Evolutionary conservation across 2,888 invertebrate genomes (phyloP), one percentile per base, ranked within the genome.

Genomic region (Sinelater perroti): DNA sequence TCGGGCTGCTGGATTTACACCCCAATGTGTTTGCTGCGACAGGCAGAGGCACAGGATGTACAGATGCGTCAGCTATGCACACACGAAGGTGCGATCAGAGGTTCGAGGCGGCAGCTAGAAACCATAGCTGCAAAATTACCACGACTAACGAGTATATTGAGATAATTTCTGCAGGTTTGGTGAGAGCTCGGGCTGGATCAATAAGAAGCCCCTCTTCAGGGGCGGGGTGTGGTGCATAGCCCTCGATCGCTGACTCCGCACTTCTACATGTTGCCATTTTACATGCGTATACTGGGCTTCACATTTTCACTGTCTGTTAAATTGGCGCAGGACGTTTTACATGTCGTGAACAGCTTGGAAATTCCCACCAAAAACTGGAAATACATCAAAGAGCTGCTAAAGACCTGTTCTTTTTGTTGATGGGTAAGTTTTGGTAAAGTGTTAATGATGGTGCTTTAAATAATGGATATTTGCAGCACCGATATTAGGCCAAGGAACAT

Each of bases 281-380:
- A 84, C 63, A 77, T 82, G 3, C 81, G 98, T 65, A 79, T 97
- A 0, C 75, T 84, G 53, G 98, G 98, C 0, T 81, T 99, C 4
- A 89, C 89, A 7, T 84, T 90, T 5, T 88, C 91, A 0, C 78
- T 98, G 31, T 93, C 97, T 1, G 83, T 93, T 0, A 99, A 99
- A 80, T 82, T 95, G 58, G 95, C 95, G 0, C 97, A 97, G 82
- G 95, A 97, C 79, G 97, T 98, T 79, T 79, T 99, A 30, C 95
- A 96, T 77, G 81, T 99, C 61, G 91, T 99, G 0, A 87, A 91
- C 62, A 84, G 89, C 70, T 81, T 98, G 7, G 90, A 95, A 59
- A 83, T 99, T 53, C 96, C 97, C 0, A 85, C 89, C 1, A 87
- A 89, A 49, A 91, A 96, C 61, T 82, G 89, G 0, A 80, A 86